Evolutionary conservation across 2,113 vertebrate genomes (phyloP).

Genomic region (Hipposideros armiger): DNA sequence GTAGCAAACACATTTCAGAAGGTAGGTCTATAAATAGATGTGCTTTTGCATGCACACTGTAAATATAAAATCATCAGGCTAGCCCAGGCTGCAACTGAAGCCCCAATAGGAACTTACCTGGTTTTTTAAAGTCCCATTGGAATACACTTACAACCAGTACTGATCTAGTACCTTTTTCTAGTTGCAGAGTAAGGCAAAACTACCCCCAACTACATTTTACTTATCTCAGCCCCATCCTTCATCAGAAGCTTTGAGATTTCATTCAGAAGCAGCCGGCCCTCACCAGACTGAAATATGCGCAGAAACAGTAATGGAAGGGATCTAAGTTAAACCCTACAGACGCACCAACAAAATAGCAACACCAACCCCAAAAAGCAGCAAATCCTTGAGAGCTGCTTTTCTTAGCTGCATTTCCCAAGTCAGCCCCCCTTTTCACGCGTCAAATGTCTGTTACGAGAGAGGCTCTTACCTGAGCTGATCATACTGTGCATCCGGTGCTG

Average conservation of each 20-base stretch:
- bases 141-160: conserved; percentile 11
- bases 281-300: conserved; percentile 64
- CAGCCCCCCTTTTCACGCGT: conserved; percentile 31
- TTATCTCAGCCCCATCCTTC: conserved; percentile 59
- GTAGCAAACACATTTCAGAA: conserved; percentile 72
- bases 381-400: conserved; percentile 58
- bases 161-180: conserved; percentile 73
- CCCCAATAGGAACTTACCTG: conserved; percentile 71
- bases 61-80: conserved; percentile 70
- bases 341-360: conserved; percentile 71
- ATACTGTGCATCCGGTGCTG: conserved; percentile 96
- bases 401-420: conserved; percentile 43
- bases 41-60: conserved; percentile 74
- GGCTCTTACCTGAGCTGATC: conserved; percentile 97
- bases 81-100: conserved; percentile 67
- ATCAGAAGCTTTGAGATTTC: conserved; percentile 76
- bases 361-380: conserved; percentile 63
- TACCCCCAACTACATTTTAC: conserved; percentile 75
- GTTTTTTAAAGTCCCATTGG: conserved; percentile 65
- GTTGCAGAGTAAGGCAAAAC: conserved; percentile 73
- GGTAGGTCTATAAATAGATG: conserved; percentile 77
- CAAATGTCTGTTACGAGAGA: conserved; percentile 27
- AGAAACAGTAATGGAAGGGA: conserved; percentile 71
- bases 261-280: conserved; percentile 74
- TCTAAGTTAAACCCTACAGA: conserved; percentile 74